phyloP scores from a whole-genome alignment of 2,113 vertebrate genomes.

The Saccopteryx leptura region DNA sequence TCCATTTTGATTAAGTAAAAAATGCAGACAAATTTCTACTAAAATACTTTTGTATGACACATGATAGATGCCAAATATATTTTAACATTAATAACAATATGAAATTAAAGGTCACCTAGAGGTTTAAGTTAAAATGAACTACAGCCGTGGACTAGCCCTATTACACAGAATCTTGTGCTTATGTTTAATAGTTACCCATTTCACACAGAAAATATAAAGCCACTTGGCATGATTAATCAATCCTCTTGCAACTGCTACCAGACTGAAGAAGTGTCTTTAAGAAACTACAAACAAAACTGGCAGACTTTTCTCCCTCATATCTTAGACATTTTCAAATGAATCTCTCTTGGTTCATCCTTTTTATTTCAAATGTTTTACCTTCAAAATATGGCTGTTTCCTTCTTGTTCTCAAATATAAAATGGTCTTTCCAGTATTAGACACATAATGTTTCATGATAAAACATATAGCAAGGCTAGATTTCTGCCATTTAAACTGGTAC shows the following conservation, averaged over 20 bases:
- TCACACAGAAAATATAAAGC: constrained; percentile 65
- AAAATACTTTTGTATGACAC: background rate
- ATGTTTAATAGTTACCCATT: background rate
- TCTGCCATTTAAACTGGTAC: background rate
- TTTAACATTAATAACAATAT: background rate
- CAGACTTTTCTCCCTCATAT: background rate
- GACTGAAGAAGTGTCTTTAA: constrained; percentile 62
- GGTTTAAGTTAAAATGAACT: constrained; percentile 3
- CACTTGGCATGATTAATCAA: constrained; percentile 59
- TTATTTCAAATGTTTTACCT: constrained; percentile 65
- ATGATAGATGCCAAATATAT: background rate
- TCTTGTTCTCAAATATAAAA: constrained; percentile 43
- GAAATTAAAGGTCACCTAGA: constrained; percentile 30
- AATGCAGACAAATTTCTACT: background rate
- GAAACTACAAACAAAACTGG: constrained; percentile 59
- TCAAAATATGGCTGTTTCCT: constrained; percentile 50
- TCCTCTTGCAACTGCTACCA: background rate
- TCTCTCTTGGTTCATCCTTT: constrained; percentile 36
- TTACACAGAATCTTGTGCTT: background rate
- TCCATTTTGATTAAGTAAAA: constrained; percentile 19
- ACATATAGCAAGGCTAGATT: background rate
- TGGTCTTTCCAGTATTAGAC: background rate
- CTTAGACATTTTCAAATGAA: constrained; percentile 61
- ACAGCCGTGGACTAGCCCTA: background rate
- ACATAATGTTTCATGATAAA: constrained; percentile 28